Evolutionary conservation across 2,888 invertebrate genomes (phyloP).

Genomic region (Vanessa cardui): DNA sequence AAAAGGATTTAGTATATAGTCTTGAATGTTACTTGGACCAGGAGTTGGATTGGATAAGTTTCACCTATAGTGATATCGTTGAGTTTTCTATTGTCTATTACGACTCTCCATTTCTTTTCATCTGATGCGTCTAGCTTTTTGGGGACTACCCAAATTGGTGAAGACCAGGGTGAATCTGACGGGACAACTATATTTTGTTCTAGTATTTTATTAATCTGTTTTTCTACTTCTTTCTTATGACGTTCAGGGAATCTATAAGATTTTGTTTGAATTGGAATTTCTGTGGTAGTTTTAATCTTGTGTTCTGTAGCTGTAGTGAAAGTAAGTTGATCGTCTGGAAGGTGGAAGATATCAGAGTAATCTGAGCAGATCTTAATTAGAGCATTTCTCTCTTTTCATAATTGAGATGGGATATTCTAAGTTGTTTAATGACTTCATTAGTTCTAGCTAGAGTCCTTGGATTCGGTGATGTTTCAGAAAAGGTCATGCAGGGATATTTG

Average conservation of each 20-base stretch:
- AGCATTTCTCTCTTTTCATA: constrained; percentile 1
- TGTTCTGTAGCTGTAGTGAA: too few species aligned
- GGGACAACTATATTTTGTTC: constrained; percentile 40
- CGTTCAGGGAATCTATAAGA: constrained; percentile 41
- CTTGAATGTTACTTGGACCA: not conserved
- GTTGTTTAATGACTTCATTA: not conserved
- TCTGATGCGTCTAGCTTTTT: constrained; percentile 15
- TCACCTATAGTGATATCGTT: constrained; percentile 8
- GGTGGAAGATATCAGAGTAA: constrained; percentile 12
- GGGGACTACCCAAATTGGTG: too few species aligned
- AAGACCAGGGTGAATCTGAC: constrained; percentile 17
- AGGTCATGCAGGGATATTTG: not conserved
- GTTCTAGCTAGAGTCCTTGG: too few species aligned
- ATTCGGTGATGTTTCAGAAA: constrained; percentile 1
- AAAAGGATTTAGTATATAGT: too few species aligned
- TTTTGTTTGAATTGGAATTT: constrained; percentile 27
- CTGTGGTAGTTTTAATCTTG: not conserved
- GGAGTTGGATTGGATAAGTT: constrained; percentile 12
- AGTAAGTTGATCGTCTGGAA: too few species aligned
- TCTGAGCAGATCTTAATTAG: not conserved
- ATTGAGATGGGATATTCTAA: not conserved
- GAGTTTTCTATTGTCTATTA: not conserved
- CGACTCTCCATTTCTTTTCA: constrained; percentile 19
- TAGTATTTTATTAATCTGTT: constrained; percentile 40
- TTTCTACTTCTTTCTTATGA: constrained; percentile 36